phyloP scores from a whole-genome alignment of 2,797 vertebrate species.

The Manis javanica region DNA sequence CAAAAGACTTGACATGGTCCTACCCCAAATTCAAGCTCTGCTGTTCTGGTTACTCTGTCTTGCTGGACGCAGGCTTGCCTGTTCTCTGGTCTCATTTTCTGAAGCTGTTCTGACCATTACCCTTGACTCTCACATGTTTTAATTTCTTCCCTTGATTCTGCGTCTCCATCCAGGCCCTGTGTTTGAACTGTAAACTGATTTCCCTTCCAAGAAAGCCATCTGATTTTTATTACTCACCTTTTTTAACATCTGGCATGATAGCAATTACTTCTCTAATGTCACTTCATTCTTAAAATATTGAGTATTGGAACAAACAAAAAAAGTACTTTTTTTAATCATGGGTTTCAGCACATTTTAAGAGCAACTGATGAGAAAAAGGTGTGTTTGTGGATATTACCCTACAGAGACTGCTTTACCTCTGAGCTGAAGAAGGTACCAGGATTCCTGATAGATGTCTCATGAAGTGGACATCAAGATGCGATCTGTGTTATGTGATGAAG shows the following conservation, averaged over 20 bases:
- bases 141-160: conserved; percentile 23
- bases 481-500: not conserved
- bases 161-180: conserved; percentile 58
- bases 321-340: conserved; percentile 56
- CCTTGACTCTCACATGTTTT: not conserved
- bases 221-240: conserved; percentile 78
- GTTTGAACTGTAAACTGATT: conserved; percentile 75
- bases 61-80: not conserved
- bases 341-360: conserved; percentile 61
- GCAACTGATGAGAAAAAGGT: conserved; percentile 65
- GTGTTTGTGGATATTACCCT: conserved; percentile 31
- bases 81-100: not conserved
- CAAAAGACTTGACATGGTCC: not conserved
- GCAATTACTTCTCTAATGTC: conserved; percentile 75
- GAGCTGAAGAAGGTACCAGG: not conserved
- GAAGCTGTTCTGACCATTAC: conserved; percentile 1
- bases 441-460: not conserved
- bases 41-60: not conserved
- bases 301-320: conserved; percentile 66
- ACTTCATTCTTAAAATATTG: conserved; percentile 78
- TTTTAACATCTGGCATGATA: conserved; percentile 73
- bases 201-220: conserved; percentile 79
- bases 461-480: not conserved
- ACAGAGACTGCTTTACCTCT: not conserved
- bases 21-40: not conserved